Evolutionary conservation across 2,797 vertebrate genomes (phyloP).

Genomic region (Avahi laniger): DNA sequence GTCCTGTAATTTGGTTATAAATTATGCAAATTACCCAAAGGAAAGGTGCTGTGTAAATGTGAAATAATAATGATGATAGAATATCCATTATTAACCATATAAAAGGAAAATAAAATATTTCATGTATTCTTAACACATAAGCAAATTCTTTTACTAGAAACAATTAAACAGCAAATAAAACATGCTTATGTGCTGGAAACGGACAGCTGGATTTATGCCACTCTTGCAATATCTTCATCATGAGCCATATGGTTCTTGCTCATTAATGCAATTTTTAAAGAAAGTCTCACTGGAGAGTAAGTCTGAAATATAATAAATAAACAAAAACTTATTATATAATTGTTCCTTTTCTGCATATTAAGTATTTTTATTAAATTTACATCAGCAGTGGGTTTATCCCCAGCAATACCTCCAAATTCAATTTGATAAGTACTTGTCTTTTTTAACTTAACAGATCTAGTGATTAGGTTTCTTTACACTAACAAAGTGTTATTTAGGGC

Average conservation of each 20-base stretch:
- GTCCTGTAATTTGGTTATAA: slow-evolving; percentile 62
- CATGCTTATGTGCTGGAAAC: slow-evolving; percentile 74
- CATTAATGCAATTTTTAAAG: slow-evolving; percentile 62
- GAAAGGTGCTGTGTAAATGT: slow-evolving; percentile 59
- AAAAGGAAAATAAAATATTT: slow-evolving; percentile 72
- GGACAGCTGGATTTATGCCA: slow-evolving; percentile 77
- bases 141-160: slow-evolving; percentile 76
- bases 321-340: slow-evolving; percentile 35
- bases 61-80: slow-evolving; percentile 67
- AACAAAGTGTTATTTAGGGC: slow-evolving; percentile 6
- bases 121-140: slow-evolving; percentile 73
- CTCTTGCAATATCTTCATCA: slow-evolving; percentile 70
- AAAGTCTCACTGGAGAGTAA: slow-evolving; percentile 57
- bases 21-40: slow-evolving; percentile 64
- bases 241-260: slow-evolving; percentile 61
- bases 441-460: not conserved
- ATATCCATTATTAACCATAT: slow-evolving; percentile 59
- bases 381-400: not conserved
- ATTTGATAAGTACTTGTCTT: not conserved
- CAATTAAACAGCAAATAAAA: slow-evolving; percentile 76
- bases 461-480: not conserved
- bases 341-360: slow-evolving; percentile 31
- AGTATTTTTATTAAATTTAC: slow-evolving; percentile 51
- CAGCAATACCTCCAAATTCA: slow-evolving; percentile 1
- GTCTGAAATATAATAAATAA: slow-evolving; percentile 25